Conservation (phyloP, 2,888 invertebrate species). For the Kuschelorhynchus macadamiae region DNA sequence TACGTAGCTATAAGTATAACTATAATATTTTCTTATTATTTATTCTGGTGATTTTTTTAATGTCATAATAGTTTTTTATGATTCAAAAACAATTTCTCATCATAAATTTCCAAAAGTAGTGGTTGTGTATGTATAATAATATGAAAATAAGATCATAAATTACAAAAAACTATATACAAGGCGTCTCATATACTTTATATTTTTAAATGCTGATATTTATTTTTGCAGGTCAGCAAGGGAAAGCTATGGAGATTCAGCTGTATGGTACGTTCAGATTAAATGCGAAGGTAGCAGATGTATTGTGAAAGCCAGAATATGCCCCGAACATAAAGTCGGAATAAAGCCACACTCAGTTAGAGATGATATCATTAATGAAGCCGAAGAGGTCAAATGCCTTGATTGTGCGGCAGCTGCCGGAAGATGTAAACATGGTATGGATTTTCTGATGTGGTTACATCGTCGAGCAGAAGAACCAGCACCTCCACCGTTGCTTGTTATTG, state of each 20-base stretch:
- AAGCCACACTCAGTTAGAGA: slow-evolving; percentile 10
- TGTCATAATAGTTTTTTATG: not conserved
- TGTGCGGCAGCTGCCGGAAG: slow-evolving; percentile 25
- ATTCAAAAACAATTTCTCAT: not conserved
- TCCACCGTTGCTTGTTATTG: slow-evolving; percentile 21
- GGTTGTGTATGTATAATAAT: not conserved
- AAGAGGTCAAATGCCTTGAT: slow-evolving; percentile 12
- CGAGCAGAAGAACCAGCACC: slow-evolving; percentile 31
- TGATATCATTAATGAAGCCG: slow-evolving; percentile 19
- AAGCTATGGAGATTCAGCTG: slow-evolving; percentile 17
- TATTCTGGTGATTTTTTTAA: no score
- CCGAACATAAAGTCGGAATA: slow-evolving; percentile 19
- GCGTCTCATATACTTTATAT: no score
- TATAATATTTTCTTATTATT: no score
- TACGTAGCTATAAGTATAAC: not conserved
- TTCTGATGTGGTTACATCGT: slow-evolving; percentile 29
- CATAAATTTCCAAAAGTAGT: not conserved
- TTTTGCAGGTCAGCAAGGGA: slow-evolving; percentile 6
- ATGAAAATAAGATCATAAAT: not conserved
- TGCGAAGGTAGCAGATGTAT: slow-evolving; percentile 1
- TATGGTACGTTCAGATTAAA: slow-evolving; percentile 21
- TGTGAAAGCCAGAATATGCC: slow-evolving; percentile 23
- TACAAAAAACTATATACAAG: no score
- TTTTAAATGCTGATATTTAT: not conserved
- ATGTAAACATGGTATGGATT: slow-evolving; percentile 25